Percentiles rank a stretch among this genome's conserved stretches.
These are phyloP conservation scores for Oncopodura yosiiana DNA, from an alignment of 1,140 invertebrate genomes.

Conservation along the genomic window DNA sequence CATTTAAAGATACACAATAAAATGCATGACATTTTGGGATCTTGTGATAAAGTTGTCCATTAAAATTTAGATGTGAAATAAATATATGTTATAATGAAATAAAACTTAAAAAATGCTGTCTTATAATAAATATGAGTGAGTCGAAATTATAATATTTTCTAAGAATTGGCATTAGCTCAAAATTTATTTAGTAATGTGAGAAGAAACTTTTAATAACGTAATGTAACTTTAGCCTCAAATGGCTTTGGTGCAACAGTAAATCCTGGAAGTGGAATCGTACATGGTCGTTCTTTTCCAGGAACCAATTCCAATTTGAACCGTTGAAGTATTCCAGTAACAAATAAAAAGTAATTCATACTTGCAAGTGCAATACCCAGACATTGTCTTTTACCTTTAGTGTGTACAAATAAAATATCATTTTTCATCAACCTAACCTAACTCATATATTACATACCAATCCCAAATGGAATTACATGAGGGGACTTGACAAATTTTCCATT, in stretches of 20 bases:
- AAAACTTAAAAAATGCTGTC: no score
- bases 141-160: no score
- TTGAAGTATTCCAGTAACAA: slow-evolving; percentile 5
- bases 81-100: no score
- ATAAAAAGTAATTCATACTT: slow-evolving; percentile 1
- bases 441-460: slow-evolving; percentile 48
- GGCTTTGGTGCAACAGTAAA: slow-evolving; percentile 6
- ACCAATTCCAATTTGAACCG: slow-evolving; percentile 8
- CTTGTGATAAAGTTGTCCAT: no score
- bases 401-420: not conserved
- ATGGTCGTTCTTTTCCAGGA: not conserved
- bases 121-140: no score
- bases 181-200: no score
- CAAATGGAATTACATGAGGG: slow-evolving; percentile 65
- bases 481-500: slow-evolving; percentile 51
- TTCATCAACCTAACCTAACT: no score
- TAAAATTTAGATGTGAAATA: no score
- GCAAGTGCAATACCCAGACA: slow-evolving; percentile 6
- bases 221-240: slow-evolving; percentile 9
- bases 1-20: no score
- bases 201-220: no score
- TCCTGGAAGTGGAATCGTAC: not conserved
- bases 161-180: no score
- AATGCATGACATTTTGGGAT: no score
- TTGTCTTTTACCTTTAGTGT: not conserved